A percentile compares a stretch with the other conserved stretches of the same genome.
Evolutionary conservation across 2,797 vertebrate genomes (phyloP).

Genomic region (Gymnothorax javanicus): DNA sequence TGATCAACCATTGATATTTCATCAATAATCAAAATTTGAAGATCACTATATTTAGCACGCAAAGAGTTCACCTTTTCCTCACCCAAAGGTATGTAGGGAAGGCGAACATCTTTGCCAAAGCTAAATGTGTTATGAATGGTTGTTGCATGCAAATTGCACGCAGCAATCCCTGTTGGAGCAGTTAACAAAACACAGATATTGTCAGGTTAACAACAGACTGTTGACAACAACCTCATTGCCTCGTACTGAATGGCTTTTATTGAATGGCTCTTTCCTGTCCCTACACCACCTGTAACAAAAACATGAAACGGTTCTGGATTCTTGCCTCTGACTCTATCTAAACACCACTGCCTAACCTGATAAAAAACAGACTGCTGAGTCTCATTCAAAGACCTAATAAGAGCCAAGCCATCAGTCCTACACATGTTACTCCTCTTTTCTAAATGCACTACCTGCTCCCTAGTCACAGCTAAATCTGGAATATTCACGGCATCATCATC

Average conservation of each 20-base stretch:
- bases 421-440: no score
- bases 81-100: no score
- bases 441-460: neutral
- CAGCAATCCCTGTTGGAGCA: constrained; percentile 26
- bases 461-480: constrained; percentile 4
- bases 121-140: constrained; percentile 20
- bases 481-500: no score
- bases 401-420: no score
- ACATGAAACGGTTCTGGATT: constrained; percentile 37
- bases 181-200: neutral
- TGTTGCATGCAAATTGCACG: constrained; percentile 21
- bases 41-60: no score
- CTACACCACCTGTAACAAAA: constrained; percentile 32
- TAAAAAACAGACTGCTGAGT: constrained; percentile 30
- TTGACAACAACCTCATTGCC: neutral
- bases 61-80: no score
- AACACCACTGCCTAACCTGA: constrained; percentile 25
- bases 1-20: no score
- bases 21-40: no score
- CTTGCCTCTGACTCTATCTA: neutral
- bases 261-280: constrained; percentile 34
- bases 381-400: neutral
- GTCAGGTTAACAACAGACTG: constrained; percentile 9
- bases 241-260: constrained; percentile 43
- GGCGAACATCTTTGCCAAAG: no score